Base-by-base conservation (phyloP, 2,888 invertebrate species). In the Chelonus formosanus region DNA sequence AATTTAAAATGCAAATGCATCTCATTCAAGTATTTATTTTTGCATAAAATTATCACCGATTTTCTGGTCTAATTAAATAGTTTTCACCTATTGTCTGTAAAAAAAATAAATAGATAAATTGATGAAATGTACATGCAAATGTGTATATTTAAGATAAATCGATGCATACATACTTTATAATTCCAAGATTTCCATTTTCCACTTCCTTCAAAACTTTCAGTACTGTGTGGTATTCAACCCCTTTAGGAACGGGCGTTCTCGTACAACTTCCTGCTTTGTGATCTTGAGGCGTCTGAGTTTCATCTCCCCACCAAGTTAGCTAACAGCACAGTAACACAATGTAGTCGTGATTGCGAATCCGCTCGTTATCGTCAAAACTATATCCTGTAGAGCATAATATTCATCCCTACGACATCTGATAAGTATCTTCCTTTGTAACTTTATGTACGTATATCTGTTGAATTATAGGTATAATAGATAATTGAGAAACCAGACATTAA, bases 331-430 rank as follows among this genome's bases (percentile, higher is more conserved):
- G 75, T 76, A 76, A 72, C 74, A 80, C 80, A 80, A 80, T 80
- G 78, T 77, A 77, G 77, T 74, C 80, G 80, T 80, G 80, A 80
- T 80, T 80, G 80, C 79, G 80, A 80, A 80, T 80, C 80, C 80
- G 80, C 80, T 80, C 80, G 80, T 80, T 80, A 80, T 80, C 79
- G 73, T 76, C 76, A 77, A 78, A 80, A 79, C 78, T 78, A 74
- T 70, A 74, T 73, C 70, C 73, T 64, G 57, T 43, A 43, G 54
- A 63, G 40, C 32, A 48, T 48, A 60, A 66, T 52, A 66, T 61
- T 57, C 60, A 66, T 53, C 44, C 44, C 40, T 6, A 40, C 10
- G 6, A 61, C 45, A 36, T 36, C 47, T 32, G 53, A 53, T 53
- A 61, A 43, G 52, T 45, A 61, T 60, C 60, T 57, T 57, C 57